A percentile compares a stretch with the other conserved stretches of the same genome.
These are phyloP conservation scores for Lonchura striata DNA, from an alignment of 2,113 vertebrate genomes.

Conservation along the genomic window DNA sequence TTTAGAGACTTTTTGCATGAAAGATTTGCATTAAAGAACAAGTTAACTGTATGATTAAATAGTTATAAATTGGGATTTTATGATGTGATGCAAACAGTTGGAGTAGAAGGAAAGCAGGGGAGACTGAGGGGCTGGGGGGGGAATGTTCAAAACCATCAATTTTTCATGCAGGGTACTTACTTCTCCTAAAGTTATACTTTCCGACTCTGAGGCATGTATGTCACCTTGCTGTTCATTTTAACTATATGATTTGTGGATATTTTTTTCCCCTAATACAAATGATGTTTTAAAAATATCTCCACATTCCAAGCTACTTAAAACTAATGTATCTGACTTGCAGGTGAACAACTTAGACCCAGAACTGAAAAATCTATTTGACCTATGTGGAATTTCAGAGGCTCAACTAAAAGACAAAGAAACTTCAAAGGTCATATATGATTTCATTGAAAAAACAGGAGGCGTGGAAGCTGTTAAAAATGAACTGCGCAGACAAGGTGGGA, in stretches of 20 bases:
- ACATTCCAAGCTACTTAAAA: background rate
- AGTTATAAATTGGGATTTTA: background rate
- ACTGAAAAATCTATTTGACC: conserved; percentile 95
- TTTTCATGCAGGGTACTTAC: background rate
- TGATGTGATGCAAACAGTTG: background rate
- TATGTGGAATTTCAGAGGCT: conserved; percentile 97
- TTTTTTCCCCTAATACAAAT: background rate
- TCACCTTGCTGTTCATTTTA: background rate
- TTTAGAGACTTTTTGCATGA: background rate
- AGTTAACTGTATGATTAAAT: background rate
- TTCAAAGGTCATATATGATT: conserved; percentile 98
- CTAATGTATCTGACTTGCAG: conserved; percentile 69
- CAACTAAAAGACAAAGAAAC: conserved; percentile 98
- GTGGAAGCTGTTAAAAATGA: conserved; percentile 98
- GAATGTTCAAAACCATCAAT: background rate
- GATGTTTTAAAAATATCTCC: background rate
- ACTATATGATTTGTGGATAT: rapidly evolving
- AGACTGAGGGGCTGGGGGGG: no score
- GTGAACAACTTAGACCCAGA: conserved; percentile 97
- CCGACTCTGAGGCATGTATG: background rate
- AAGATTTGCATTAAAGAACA: background rate
- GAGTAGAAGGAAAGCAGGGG: background rate
- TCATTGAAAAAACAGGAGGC: conserved; percentile 98
- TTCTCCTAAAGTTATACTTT: background rate
- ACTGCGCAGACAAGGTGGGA: conserved; percentile 92